A percentile compares a stretch with the other conserved stretches of the same genome.
These are phyloP conservation scores for Cyanistes caeruleus DNA, from an alignment of 2,113 vertebrate species.

Conservation along the genomic window DNA sequence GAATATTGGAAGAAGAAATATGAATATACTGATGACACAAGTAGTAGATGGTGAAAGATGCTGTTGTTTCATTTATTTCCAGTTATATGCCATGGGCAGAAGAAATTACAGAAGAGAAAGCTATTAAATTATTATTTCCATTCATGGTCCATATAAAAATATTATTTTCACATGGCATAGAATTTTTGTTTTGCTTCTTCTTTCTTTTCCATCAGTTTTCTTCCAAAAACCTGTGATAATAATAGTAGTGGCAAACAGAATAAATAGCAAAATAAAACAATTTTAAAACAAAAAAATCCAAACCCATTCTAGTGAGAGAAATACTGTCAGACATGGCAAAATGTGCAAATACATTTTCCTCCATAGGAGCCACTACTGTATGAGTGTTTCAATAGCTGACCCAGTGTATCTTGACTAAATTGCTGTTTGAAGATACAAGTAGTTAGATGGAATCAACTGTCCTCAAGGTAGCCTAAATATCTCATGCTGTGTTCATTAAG, in stretches of 20 bases:
- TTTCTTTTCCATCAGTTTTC: background rate
- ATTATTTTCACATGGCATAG: background rate
- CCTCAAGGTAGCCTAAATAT: conserved; percentile 48
- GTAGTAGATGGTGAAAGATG: background rate
- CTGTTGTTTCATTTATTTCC: background rate
- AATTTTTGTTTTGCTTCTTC: background rate
- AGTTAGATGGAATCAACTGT: conserved; percentile 27
- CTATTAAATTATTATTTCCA: background rate
- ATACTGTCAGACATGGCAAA: background rate
- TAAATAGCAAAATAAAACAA: background rate
- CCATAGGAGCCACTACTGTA: background rate
- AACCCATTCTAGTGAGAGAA: background rate
- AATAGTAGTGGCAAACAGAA: background rate
- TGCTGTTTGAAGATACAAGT: conserved; percentile 28
- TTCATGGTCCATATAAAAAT: background rate
- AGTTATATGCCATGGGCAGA: background rate
- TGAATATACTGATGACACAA: background rate
- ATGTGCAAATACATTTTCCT: background rate
- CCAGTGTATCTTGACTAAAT: conserved; percentile 8
- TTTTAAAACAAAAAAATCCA: background rate
- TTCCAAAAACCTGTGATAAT: background rate
- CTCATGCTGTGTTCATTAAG: conserved; percentile 59
- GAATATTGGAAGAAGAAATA: background rate
- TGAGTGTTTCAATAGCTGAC: conserved; percentile 8
- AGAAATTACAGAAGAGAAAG: background rate